Base-by-base conservation (phyloP, 2,888 invertebrate genomes). In the Xylota sylvarum region DNA sequence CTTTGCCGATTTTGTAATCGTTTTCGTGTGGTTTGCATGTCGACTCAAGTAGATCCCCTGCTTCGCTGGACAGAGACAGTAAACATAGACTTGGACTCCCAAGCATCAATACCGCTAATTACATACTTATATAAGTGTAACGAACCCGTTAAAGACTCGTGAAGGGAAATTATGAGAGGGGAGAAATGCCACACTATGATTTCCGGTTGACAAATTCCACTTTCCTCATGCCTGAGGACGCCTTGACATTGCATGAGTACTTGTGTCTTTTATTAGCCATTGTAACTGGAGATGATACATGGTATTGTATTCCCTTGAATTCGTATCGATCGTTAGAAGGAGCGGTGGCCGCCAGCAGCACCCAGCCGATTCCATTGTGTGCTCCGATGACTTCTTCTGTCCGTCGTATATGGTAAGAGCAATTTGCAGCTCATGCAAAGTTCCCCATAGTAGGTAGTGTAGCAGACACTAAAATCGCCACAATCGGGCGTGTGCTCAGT, bases 231-330 rank as follows among this genome's bases (percentile, higher is more conserved):
- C 4, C 1, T 1, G 27, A n/a, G n/a, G n/a, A 7, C 37, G 80
- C 72, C 80, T 81, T 85, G 85, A 77, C 76, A 77, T 72, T 85
- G 76, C 58, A 32, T 27, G 64, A 43, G 19, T 23, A 10, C 17
- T 27, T 55, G 14, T 78, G 62, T 60, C 62, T 73, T 32, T 35
- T 58, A 78, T 67, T 74, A 58, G 69, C 72, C 82, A 77, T 67
- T 86, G 86, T 64, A 82, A 86, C 50, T 35, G 10, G 82, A 86
- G 77, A 78, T 69, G 81, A 82, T 73, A 14, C 64, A 78, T 64
- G 67, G 48, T 69, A 82, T 86, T 69, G 69, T 6, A 35, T 86
- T 82, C 81, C 79, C 70, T 85, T 52, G 30, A 50, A 67, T 35
- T 40, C 27, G 64, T 62, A 14, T 70, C 67, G 35, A 55, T 50